Evolutionary conservation across 2,888 invertebrate genomes (phyloP), one percentile per base, ranked within the genome.

Genomic region (Heteropelma amictum): DNA sequence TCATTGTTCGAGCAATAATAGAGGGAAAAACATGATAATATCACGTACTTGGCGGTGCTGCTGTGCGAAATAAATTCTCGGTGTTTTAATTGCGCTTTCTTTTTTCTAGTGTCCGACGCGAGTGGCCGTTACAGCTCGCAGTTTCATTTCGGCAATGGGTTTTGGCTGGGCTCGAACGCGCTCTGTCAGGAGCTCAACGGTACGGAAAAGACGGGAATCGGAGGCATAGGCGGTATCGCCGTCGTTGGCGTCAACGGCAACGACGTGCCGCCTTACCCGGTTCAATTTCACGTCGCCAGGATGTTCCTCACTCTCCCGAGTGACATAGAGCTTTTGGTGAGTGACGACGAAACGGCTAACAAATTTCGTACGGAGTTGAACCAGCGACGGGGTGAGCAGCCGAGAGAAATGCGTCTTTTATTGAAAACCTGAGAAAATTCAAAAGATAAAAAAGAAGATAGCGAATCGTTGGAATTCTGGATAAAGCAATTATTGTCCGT

Each of bases 101-200:
- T n/a, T n/a, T 26, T 90, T 89, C 21, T 90, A 96, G 95, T 95
- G 88, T 94, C 92, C 83, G 96, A 96, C 86, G 93, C 95, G 0
- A 95, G 95, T 5, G 95, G 95, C 42, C 93, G 94, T 79, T 96
- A 96, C 90, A 93, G 93, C 10, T 92, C 94, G 7, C 94, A 94
- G 85, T 92, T 94, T 81, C 91, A 95, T 82, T 95, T 94, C 83
- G 95, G 95, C 14, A 95, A 94, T 87, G 94, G 95, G 87, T 95
- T 93, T 89, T 96, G 95, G 95, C 89, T 95, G 83, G 96, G 96
- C 2, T 95, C 95, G 53, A 91, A 92, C 78, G 90, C 91, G 53
- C 92, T 94, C 40, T 96, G 96, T 85, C 84, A 77, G 23, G 95
- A 95, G 84, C 90, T 94, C 80, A 93, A 94, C 76, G 90, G 91